A percentile compares a stretch with the other conserved stretches of the same genome.
These are phyloP conservation scores for Enteromius treurensis DNA, from an alignment of 2,797 vertebrate species.

Conservation along the genomic window DNA sequence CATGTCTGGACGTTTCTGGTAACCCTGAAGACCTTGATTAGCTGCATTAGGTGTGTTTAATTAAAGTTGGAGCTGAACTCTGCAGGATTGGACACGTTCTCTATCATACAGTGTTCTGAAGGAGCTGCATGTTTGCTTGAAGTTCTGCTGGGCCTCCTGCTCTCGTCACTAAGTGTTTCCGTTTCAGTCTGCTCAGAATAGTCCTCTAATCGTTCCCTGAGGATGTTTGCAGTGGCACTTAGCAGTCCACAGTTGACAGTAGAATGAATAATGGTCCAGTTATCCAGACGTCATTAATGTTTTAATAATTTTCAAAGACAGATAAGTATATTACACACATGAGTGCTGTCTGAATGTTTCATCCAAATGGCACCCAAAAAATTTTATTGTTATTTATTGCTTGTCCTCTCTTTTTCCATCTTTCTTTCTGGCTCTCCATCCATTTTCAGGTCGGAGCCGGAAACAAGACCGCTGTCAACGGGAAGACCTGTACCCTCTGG, in stretches of 20 bases:
- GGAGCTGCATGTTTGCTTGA: neutral
- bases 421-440: conserved; percentile 5
- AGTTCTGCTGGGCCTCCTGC: conserved; percentile 1
- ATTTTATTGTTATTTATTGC: neutral
- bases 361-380: conserved; percentile 15
- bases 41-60: neutral
- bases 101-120: conserved; percentile 12
- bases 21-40: neutral
- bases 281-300: conserved; percentile 45
- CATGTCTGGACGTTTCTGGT: neutral
- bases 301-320: conserved; percentile 47
- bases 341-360: conserved; percentile 25
- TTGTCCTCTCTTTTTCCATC: neutral
- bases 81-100: neutral
- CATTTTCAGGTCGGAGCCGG: conserved; percentile 27
- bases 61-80: neutral
- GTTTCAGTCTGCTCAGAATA: conserved; percentile 40
- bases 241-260: conserved; percentile 40
- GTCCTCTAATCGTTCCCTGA: conserved; percentile 43
- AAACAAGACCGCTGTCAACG: conserved; percentile 84
- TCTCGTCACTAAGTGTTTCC: conserved; percentile 4
- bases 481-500: conserved; percentile 80
- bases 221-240: conserved; percentile 50
- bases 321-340: conserved; percentile 33
- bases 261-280: conserved; percentile 45